phyloP scores from a whole-genome alignment of 92 coral and sea anemone genomes.

The Virgularia gustaviana region DNA sequence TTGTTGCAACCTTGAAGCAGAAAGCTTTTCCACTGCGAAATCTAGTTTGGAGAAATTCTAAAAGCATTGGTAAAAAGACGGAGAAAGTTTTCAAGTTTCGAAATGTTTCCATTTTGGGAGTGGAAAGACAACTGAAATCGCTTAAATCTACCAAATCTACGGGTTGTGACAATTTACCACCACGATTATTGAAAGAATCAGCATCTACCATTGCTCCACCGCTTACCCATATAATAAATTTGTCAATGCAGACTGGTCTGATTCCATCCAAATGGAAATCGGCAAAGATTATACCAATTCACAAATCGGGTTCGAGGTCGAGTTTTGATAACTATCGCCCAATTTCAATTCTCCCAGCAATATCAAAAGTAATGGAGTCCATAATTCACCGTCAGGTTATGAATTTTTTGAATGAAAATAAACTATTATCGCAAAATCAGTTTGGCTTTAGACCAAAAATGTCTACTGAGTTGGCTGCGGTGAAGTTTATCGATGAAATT shows the following conservation, averaged over 20 bases:
- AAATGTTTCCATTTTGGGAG: slow-evolving; percentile 10
- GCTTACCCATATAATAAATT: slow-evolving; percentile 23
- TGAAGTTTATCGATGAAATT: slow-evolving; percentile 22
- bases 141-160: background rate
- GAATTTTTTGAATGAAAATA: slow-evolving; percentile 23
- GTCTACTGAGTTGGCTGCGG: slow-evolving; percentile 17
- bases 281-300: slow-evolving; percentile 22
- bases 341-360: slow-evolving; percentile 28
- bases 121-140: background rate
- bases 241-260: slow-evolving; percentile 24
- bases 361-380: slow-evolving; percentile 21
- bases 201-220: slow-evolving; percentile 11
- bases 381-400: background rate
- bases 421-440: slow-evolving; percentile 10
- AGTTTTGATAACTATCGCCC: slow-evolving; percentile 30
- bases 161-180: background rate
- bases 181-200: background rate
- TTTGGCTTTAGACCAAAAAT: slow-evolving; percentile 10
- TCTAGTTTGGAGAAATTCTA: slow-evolving; percentile 11
- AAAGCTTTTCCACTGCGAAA: slow-evolving; percentile 4
- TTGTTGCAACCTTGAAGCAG: slow-evolving; percentile 5
- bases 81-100: slow-evolving; percentile 10
- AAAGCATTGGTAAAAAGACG: background rate
- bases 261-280: slow-evolving; percentile 23
- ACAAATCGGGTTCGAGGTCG: slow-evolving; percentile 30